These are phyloP conservation scores for Temnothorax rugatulus DNA, from an alignment of 2,888 invertebrate species.

Conservation along the genomic window DNA sequence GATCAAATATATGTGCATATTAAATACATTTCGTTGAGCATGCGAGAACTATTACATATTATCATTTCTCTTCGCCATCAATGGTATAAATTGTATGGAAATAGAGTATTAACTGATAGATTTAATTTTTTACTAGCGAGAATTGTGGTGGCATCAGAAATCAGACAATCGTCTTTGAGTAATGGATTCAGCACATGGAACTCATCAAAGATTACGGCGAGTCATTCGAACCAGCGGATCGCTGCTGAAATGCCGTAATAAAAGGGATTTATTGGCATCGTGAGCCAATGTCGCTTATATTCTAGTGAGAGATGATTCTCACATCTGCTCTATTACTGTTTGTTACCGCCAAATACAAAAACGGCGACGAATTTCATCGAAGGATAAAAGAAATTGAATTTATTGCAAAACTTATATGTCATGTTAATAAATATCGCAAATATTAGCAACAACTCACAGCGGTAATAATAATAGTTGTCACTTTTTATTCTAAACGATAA, in stretches of 20 bases:
- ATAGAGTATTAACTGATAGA: not conserved
- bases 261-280: constrained; percentile 61
- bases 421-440: not conserved
- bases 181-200: constrained; percentile 53
- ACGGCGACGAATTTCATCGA: not conserved
- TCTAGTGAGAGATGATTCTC: constrained; percentile 27
- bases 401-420: not conserved
- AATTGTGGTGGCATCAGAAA: constrained; percentile 15
- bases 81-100: not conserved
- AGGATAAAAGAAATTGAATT: not conserved
- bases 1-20: not conserved
- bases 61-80: not conserved
- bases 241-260: constrained; percentile 56
- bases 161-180: constrained; percentile 36
- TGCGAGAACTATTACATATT: not conserved
- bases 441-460: not conserved
- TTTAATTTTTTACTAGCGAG: not conserved
- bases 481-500: not conserved
- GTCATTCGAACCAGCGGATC: constrained; percentile 57
- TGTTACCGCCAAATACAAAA: not conserved
- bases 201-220: constrained; percentile 57
- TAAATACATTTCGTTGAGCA: not conserved
- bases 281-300: constrained; percentile 45
- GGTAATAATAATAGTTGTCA: constrained; percentile 4
- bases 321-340: constrained; percentile 12